Percentiles rank a stretch among this genome's conserved stretches.
Evolutionary conservation across 1,140 invertebrate species (phyloP).

Genomic region (Theocolax elegans): DNA sequence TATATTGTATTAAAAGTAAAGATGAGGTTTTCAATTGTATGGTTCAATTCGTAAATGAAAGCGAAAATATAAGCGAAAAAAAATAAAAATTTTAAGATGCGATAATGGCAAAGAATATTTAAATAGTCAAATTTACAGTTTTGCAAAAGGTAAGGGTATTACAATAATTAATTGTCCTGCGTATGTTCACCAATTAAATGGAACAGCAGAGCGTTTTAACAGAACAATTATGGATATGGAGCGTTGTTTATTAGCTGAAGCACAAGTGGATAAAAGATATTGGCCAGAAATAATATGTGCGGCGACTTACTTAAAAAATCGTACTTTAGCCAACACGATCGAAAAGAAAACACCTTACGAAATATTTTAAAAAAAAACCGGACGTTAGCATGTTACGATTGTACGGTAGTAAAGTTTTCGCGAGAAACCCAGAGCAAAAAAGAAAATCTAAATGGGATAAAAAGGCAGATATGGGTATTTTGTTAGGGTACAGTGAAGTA

Average conservation of each 20-base stretch:
- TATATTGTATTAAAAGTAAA: conserved; percentile 9
- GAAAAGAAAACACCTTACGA: conserved; percentile 50
- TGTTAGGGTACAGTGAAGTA: conserved; percentile 40
- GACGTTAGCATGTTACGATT: conserved; percentile 14
- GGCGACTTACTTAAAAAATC: conserved; percentile 21
- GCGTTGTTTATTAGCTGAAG: conserved; percentile 48
- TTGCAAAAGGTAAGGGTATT: conserved; percentile 31
- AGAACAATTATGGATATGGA: conserved; percentile 45
- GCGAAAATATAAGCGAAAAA: neutral
- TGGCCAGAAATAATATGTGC: neutral
- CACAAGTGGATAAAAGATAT: conserved; percentile 44
- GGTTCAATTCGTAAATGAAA: neutral
- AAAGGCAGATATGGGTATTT: no score
- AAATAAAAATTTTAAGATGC: conserved; percentile 48
- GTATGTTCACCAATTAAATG: conserved; percentile 32
- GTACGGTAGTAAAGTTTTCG: conserved; percentile 46
- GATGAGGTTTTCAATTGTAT: neutral
- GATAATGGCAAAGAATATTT: conserved; percentile 47
- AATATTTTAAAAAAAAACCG: conserved; percentile 46
- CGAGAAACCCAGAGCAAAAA: conserved; percentile 37
- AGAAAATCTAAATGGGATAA: conserved; percentile 41
- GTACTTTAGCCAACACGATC: conserved; percentile 39
- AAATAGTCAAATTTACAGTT: conserved; percentile 34
- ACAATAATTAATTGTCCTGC: conserved; percentile 36
- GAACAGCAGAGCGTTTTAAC: neutral